Conservation (phyloP, 2,113 vertebrate species). For the Morone chrysops region DNA sequence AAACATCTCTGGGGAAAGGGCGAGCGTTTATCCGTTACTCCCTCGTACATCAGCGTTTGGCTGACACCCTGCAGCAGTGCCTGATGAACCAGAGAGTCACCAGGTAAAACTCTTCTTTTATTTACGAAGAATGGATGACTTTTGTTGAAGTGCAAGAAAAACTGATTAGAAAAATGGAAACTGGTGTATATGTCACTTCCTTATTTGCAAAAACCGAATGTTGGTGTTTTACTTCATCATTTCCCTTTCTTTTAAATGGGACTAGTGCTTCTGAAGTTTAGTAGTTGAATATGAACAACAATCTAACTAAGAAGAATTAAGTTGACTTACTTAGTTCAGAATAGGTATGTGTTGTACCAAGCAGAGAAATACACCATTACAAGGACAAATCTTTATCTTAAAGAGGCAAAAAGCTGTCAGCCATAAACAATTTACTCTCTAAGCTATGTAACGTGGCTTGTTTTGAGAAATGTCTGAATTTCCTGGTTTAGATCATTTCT, state of each 20-base stretch:
- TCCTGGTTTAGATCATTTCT: not conserved
- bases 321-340: not conserved
- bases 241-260: not conserved
- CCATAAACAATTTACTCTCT: not conserved
- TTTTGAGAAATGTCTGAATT: not conserved
- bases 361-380: not conserved
- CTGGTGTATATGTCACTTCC: not conserved
- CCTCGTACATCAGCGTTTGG: slow-evolving; percentile 94
- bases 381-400: not conserved
- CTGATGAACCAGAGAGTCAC: slow-evolving; percentile 95
- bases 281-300: not conserved
- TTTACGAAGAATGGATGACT: not conserved
- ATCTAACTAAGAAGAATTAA: not conserved
- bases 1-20: slow-evolving; percentile 95
- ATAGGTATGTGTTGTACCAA: not conserved
- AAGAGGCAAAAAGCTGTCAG: not conserved
- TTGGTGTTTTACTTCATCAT: not conserved
- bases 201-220: not conserved
- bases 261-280: not conserved
- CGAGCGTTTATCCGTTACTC: slow-evolving; percentile 96
- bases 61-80: slow-evolving; percentile 96
- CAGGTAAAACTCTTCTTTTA: slow-evolving; percentile 82
- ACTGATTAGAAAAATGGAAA: not conserved
- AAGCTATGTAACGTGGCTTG: not conserved
- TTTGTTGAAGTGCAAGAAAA: not conserved